phyloP scores from a whole-genome alignment of 1,140 invertebrate species.

The Diuraphis noxia region DNA sequence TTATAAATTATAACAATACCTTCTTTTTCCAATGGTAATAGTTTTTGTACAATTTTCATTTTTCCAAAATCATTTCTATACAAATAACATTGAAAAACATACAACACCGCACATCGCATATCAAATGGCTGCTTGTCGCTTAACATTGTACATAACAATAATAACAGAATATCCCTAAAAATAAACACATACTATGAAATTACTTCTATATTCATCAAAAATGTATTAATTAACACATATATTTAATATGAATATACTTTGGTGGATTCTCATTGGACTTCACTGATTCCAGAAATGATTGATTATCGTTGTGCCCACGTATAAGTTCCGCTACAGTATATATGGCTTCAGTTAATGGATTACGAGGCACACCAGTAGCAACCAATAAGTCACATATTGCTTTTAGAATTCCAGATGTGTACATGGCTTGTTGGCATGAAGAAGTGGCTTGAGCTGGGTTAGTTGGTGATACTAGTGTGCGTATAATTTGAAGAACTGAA shows the following conservation, averaged over 20 bases:
- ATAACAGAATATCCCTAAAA: conserved; percentile 83
- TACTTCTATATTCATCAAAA: background rate
- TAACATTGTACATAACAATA: conserved; percentile 97
- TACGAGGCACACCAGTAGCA: conserved; percentile 93
- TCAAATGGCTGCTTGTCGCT: conserved; percentile 96
- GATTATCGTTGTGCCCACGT: conserved; percentile 85
- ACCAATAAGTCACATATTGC: conserved; percentile 88
- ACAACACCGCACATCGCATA: conserved; percentile 90
- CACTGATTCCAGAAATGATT: conserved; percentile 89
- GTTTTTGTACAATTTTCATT: conserved; percentile 83
- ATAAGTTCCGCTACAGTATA: conserved; percentile 94
- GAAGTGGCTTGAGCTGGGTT: conserved; percentile 78
- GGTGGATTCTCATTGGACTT: conserved; percentile 90
- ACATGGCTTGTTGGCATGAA: conserved; percentile 87
- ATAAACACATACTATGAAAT: background rate
- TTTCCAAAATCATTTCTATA: conserved; percentile 92
- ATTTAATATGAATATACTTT: conserved; percentile 65
- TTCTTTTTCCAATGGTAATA: conserved; percentile 83
- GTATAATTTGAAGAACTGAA: conserved; percentile 83
- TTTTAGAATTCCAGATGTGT: conserved; percentile 78
- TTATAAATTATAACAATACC: conserved; percentile 61
- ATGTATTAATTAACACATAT: background rate
- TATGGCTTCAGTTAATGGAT: conserved; percentile 95
- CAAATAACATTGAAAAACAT: conserved; percentile 95
- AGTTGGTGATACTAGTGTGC: conserved; percentile 86